Base-by-base conservation (phyloP, 2,113 vertebrate species). In the Solea senegalensis region DNA sequence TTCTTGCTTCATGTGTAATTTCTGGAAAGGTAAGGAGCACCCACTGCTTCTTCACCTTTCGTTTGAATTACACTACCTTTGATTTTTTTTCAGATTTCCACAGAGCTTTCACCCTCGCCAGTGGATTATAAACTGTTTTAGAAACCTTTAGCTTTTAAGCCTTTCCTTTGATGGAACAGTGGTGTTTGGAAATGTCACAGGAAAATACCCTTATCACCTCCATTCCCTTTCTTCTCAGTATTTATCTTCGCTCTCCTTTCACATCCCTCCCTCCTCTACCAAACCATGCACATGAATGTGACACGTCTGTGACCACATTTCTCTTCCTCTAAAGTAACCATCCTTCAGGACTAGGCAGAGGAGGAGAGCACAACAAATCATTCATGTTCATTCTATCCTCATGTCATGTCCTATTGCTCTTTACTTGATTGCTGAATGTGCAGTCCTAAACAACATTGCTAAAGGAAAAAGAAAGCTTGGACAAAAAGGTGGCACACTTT, bases 21-120 rank as follows among this genome's bases (percentile, higher is more conserved):
- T 93, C 68, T 93, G 91, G 65, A 91, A 94, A 94, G 93, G 94
- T 94, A 94, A 94, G 94, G 86, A 89, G 90, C 66, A 46, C 62
- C 69, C 52, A 76, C 69, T 69, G 83, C 80, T 81, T 87, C 80
- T 50, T 65, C 65, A 39, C 74, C 81, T 66, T 41, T 11, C 9
- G 46, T 44, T 64, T 73, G 21, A 80, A 65, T 64, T 75, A 61
- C 79, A 69, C 54, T 57, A 34, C 52, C 10, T 15, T 78, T 67
- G 12, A 68, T 34, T 72, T 80, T 90, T 74, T 51, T 45, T 5
- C 80, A 91, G 88, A 72, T 87, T 72, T 75, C 74, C 41, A 16
- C 59, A n/a, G 72, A 65, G 65, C 53, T 41, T 45, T 64, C 26
- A 34, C n/a, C 61, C 21, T 40, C 52, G 2, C 39, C 15, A 16